Evolutionary conservation across 2,797 vertebrate genomes (phyloP).

Genomic region (Hypotaenidia philippensis): DNA sequence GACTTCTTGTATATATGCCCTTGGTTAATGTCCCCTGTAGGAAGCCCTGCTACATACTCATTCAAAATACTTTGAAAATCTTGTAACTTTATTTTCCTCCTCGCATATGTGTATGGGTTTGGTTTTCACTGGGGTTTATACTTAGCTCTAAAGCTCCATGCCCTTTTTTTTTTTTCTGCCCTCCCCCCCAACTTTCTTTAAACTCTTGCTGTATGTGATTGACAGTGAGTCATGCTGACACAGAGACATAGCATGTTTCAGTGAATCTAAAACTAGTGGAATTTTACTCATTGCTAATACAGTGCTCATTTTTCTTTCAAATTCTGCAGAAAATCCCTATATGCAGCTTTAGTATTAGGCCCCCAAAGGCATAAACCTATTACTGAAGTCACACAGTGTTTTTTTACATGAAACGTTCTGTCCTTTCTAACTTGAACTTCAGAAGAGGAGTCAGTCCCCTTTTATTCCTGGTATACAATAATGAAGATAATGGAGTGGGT

Average conservation of each 20-base stretch:
- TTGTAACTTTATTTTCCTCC: background rate
- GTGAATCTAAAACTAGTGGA: constrained; percentile 41
- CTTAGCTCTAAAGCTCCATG: background rate
- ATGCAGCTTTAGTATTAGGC: constrained; percentile 46
- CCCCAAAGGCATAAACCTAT: constrained; percentile 70
- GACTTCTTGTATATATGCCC: background rate
- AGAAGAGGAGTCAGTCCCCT: constrained; percentile 69
- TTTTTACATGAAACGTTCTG: constrained; percentile 67
- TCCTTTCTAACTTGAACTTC: constrained; percentile 66
- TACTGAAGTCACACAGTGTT: constrained; percentile 68
- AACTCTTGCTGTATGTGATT: background rate
- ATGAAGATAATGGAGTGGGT: constrained; percentile 72
- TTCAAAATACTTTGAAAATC: background rate
- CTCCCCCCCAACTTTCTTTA: background rate
- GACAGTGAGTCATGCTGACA: constrained; percentile 27
- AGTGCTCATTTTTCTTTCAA: constrained; percentile 41
- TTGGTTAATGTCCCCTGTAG: background rate
- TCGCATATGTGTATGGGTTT: background rate
- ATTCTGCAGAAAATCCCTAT: constrained; percentile 66
- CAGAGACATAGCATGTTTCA: background rate
- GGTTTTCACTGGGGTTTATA: background rate
- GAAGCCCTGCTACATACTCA: background rate
- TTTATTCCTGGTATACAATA: constrained; percentile 74
- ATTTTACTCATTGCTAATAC: constrained; percentile 56
- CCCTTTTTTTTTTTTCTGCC: background rate